A percentile compares a stretch with the other conserved stretches of the same genome.
Evolutionary conservation across 1,140 invertebrate species (phyloP).

Genomic region (Brachystomella parvula): DNA sequence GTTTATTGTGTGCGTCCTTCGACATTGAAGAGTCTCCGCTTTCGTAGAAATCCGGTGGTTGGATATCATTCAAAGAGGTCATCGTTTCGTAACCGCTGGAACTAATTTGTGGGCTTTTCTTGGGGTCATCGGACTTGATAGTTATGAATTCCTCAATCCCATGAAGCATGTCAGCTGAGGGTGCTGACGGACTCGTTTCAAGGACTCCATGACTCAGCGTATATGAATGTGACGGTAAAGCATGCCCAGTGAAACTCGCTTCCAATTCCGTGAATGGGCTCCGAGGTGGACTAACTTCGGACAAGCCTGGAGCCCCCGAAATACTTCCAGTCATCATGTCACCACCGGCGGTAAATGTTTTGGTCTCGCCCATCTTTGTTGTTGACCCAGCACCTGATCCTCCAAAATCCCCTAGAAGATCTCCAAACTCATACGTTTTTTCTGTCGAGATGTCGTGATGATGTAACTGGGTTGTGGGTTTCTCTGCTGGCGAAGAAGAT

Average conservation of each 20-base stretch:
- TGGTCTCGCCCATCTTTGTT: neutral
- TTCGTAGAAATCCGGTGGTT: constrained; percentile 11
- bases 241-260: neutral
- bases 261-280: neutral
- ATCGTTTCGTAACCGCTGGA: neutral
- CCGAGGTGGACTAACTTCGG: neutral
- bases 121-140: neutral
- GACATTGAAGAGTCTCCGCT: constrained; percentile 8
- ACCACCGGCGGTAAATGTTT: neutral
- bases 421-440: neutral
- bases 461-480: neutral
- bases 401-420: neutral
- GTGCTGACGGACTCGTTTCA: neutral
- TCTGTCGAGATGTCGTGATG: neutral
- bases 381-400: neutral
- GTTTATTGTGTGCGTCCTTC: neutral
- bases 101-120: neutral
- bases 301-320: neutral
- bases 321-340: neutral
- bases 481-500: neutral
- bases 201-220: neutral
- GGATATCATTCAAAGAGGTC: neutral
- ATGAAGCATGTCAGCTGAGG: neutral
- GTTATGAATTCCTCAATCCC: neutral
- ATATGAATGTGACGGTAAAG: too few species aligned